Conservation (phyloP, 2,888 invertebrate species). For the Lottia scabra region DNA sequence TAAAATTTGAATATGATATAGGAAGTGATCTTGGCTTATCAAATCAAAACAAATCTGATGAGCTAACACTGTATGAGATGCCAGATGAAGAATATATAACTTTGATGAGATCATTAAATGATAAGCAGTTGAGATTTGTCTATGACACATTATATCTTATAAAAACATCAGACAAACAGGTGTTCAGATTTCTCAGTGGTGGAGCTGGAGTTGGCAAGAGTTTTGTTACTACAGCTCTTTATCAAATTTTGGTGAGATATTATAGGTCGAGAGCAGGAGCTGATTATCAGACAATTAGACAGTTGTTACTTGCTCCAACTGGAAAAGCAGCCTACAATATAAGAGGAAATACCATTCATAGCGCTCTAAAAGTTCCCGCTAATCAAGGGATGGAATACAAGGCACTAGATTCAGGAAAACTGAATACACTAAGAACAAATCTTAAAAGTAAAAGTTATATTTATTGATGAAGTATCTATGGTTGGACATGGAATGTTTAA, state of each 20-base stretch:
- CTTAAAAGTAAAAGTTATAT: slow-evolving; percentile 22
- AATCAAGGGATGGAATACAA: slow-evolving; percentile 21
- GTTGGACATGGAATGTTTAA: slow-evolving; percentile 31
- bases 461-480: slow-evolving; percentile 42
- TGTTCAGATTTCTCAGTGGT: slow-evolving; percentile 34
- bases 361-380: slow-evolving; percentile 19
- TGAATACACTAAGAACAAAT: slow-evolving; percentile 11
- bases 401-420: slow-evolving; percentile 7
- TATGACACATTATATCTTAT: slow-evolving; percentile 30
- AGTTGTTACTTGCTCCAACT: slow-evolving; percentile 36
- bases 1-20: slow-evolving; percentile 33
- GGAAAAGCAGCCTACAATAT: slow-evolving; percentile 37
- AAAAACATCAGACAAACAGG: slow-evolving; percentile 27
- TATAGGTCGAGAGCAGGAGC: slow-evolving; percentile 29
- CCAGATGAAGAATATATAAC: slow-evolving; percentile 29
- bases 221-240: slow-evolving; percentile 33
- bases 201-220: slow-evolving; percentile 42
- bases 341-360: slow-evolving; percentile 27
- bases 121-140: slow-evolving; percentile 31
- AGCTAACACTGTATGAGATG: slow-evolving; percentile 23
- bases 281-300: slow-evolving; percentile 14
- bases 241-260: slow-evolving; percentile 31
- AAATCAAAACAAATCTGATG: slow-evolving; percentile 14
- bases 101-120: slow-evolving; percentile 30
- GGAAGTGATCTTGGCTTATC: slow-evolving; percentile 30